These are phyloP conservation scores for Drosophila fulvimacula DNA, from an alignment of 2,888 invertebrate species.

Conservation along the genomic window DNA sequence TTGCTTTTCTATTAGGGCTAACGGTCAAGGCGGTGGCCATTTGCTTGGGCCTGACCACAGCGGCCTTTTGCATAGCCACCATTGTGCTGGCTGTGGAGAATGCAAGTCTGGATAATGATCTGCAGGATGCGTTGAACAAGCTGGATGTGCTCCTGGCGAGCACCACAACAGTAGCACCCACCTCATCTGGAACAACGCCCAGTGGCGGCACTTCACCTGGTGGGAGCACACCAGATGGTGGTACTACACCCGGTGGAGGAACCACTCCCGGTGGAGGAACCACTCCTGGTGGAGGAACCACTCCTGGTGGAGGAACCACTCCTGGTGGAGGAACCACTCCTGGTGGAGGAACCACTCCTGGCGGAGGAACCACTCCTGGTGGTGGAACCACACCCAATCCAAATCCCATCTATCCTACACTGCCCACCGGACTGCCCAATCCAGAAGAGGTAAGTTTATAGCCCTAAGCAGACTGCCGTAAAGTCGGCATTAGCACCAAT, in stretches of 20 bases:
- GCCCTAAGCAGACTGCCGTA: conserved; percentile 38
- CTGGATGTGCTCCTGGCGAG: conserved; percentile 55
- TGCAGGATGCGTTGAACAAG: conserved; percentile 78
- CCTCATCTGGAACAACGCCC: conserved; percentile 5
- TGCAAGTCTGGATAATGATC: conserved; percentile 73
- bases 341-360: neutral
- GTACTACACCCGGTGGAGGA: conserved; percentile 1
- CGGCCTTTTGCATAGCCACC: conserved; percentile 86
- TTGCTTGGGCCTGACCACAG: conserved; percentile 76
- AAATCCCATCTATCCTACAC: conserved; percentile 67
- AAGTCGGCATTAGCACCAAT: conserved; percentile 67
- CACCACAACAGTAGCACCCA: conserved; percentile 41
- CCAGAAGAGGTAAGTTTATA: conserved; percentile 70
- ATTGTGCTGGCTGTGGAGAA: conserved; percentile 86
- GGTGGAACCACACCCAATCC: conserved; percentile 22
- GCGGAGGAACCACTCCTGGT: neutral
- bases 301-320: neutral
- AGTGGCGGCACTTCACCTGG: conserved; percentile 6
- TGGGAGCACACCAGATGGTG: conserved; percentile 5
- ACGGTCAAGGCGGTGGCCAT: conserved; percentile 79
- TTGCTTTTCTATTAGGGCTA: conserved; percentile 56
- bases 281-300: neutral
- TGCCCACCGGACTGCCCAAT: conserved; percentile 79
- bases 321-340: conserved; percentile 8
- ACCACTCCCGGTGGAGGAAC: conserved; percentile 7